Conservation (phyloP, 2,797 vertebrate genomes). For the Gallinago nigripennis region DNA sequence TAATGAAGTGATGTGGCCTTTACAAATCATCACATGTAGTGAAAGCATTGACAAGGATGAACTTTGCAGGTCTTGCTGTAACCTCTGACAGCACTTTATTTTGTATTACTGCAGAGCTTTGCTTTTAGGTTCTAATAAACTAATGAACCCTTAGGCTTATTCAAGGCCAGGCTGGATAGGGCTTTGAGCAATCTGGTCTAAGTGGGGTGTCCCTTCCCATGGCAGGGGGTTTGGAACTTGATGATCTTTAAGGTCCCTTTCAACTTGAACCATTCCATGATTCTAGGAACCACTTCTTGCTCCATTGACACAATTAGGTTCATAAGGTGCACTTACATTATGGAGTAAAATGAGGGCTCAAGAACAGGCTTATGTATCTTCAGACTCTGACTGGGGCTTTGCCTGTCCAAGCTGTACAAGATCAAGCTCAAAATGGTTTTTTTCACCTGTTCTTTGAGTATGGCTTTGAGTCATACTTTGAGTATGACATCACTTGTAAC, state of each 20-base stretch:
- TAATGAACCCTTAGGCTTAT: background rate
- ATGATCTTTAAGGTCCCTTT: no score
- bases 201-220: no score
- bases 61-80: background rate
- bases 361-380: background rate
- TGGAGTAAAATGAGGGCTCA: background rate
- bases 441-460: background rate
- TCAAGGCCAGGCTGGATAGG: no score
- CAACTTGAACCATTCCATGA: no score
- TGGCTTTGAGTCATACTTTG: background rate
- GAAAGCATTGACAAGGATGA: fast-evolving
- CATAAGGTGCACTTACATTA: background rate
- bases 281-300: background rate
- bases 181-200: no score
- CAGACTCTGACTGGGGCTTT: background rate
- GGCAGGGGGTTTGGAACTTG: no score
- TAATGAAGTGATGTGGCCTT: background rate
- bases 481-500: background rate
- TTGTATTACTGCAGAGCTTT: background rate
- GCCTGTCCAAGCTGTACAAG: background rate
- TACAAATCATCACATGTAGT: background rate
- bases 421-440: background rate
- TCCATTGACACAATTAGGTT: background rate
- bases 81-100: background rate
- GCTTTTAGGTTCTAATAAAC: background rate